These are phyloP conservation scores for Drosophila conformis DNA, from an alignment of 2,888 invertebrate species.

Conservation along the genomic window DNA sequence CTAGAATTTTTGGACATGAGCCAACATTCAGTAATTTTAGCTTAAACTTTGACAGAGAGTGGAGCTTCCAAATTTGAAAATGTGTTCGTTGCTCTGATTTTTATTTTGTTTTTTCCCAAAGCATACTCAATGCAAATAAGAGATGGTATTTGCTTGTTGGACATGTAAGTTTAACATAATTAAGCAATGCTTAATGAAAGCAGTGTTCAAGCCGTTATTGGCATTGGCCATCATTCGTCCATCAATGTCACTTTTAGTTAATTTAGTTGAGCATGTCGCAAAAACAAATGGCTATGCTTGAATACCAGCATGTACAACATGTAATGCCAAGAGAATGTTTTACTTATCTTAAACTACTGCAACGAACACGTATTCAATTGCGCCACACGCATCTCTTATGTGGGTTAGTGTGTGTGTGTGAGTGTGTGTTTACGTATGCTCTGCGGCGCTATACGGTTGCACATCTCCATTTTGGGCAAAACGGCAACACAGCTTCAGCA, in stretches of 20 bases:
- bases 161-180: neutral
- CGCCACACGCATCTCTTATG: constrained; percentile 37
- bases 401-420: neutral
- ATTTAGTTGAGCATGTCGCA: constrained; percentile 9
- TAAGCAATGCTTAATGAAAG: neutral
- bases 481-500: constrained; percentile 5
- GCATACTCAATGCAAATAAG: neutral
- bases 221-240: neutral
- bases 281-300: neutral
- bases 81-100: neutral
- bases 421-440: neutral
- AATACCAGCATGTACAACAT: neutral
- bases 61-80: neutral
- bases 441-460: constrained; percentile 15
- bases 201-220: neutral
- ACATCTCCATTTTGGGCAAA: constrained; percentile 64
- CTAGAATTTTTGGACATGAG: neutral
- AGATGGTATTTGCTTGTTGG: neutral
- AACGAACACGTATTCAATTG: constrained; percentile 57
- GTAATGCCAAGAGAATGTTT: constrained; percentile 29
- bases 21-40: neutral
- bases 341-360: constrained; percentile 40
- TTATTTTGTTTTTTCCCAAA: neutral
- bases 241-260: neutral
- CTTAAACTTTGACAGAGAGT: neutral